A percentile compares a stretch with the other conserved stretches of the same genome.
These are phyloP conservation scores for Drosophila nigritarsus DNA, from an alignment of 2,888 invertebrate genomes.

Conservation along the genomic window DNA sequence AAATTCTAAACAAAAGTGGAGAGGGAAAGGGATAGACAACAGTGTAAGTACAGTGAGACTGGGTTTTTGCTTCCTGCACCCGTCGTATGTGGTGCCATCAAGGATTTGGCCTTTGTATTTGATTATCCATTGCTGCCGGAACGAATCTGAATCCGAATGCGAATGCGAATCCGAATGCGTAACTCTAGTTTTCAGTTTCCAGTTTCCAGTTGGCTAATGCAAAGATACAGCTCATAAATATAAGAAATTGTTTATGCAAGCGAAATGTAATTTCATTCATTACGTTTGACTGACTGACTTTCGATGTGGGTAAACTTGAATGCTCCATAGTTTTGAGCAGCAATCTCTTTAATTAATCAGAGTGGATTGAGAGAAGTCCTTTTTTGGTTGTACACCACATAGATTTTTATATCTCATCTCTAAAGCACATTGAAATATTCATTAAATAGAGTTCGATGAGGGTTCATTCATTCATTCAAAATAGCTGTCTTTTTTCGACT, in stretches of 20 bases:
- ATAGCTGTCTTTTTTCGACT: not conserved
- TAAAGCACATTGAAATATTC: not conserved
- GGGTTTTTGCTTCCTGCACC: not conserved
- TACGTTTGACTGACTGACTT: slow-evolving; percentile 44
- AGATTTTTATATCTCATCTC: not conserved
- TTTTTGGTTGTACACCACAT: not conserved
- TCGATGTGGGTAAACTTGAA: slow-evolving; percentile 18
- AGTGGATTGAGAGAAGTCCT: not conserved
- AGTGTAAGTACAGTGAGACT: not conserved
- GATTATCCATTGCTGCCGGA: slow-evolving; percentile 46
- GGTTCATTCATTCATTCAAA: not conserved
- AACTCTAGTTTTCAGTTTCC: slow-evolving; percentile 51
- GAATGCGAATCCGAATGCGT: slow-evolving; percentile 57
- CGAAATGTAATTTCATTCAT: slow-evolving; percentile 58
- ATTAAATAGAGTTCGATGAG: not conserved
- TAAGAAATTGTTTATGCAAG: slow-evolving; percentile 62
- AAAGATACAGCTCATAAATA: slow-evolving; percentile 40
- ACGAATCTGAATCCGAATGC: slow-evolving; percentile 53
- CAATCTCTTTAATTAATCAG: slow-evolving; percentile 21
- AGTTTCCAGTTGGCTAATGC: slow-evolving; percentile 58
- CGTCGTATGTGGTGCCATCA: slow-evolving; percentile 34
- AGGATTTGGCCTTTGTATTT: slow-evolving; percentile 55
- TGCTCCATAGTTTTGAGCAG: slow-evolving; percentile 9
- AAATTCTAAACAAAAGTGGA: slow-evolving; percentile 66
- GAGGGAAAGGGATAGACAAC: not conserved